Evolutionary conservation across 2,888 invertebrate species (phyloP).

Genomic region (Yponomeuta malinellus): DNA sequence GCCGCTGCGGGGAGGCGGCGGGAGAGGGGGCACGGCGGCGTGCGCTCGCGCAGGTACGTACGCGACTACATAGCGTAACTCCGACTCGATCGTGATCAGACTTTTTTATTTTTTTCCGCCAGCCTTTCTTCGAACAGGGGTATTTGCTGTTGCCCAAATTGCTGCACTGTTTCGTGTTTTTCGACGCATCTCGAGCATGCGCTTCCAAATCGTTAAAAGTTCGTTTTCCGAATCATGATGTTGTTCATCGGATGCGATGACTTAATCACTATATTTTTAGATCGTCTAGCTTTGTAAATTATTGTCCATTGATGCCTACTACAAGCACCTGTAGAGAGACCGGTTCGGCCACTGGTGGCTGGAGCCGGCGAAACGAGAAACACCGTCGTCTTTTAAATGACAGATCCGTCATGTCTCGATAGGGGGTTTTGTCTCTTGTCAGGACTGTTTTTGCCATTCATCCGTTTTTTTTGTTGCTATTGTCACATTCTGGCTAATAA

Average conservation of each 20-base stretch:
- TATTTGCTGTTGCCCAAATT: constrained; percentile 4
- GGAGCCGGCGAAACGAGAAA: constrained; percentile 51
- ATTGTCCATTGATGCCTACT: constrained; percentile 39
- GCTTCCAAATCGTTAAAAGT: background rate
- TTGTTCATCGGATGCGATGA: constrained; percentile 11
- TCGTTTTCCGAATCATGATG: background rate
- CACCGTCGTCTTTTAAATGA: constrained; percentile 35
- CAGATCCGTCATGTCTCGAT: constrained; percentile 7
- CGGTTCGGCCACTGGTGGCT: constrained; percentile 35
- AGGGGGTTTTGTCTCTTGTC: constrained; percentile 7
- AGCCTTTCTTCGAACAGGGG: constrained; percentile 6
- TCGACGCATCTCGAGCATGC: constrained; percentile 25
- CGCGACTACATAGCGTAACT: constrained; percentile 59
- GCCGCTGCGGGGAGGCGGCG: constrained; percentile 36
- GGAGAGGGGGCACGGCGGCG: constrained; percentile 25
- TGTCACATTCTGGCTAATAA: background rate
- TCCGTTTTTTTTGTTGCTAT: background rate
- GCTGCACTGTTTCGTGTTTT: constrained; percentile 60
- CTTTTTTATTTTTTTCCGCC: constrained; percentile 45
- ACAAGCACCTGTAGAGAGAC: constrained; percentile 59
- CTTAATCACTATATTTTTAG: constrained; percentile 16
- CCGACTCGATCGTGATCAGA: constrained; percentile 66
- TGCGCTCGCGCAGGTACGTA: constrained; percentile 63
- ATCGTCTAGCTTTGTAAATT: constrained; percentile 16
- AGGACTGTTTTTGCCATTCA: background rate